Conservation (phyloP, 53 echinoderm and acorn worm genomes). For the Hippasteria phrygiana region DNA sequence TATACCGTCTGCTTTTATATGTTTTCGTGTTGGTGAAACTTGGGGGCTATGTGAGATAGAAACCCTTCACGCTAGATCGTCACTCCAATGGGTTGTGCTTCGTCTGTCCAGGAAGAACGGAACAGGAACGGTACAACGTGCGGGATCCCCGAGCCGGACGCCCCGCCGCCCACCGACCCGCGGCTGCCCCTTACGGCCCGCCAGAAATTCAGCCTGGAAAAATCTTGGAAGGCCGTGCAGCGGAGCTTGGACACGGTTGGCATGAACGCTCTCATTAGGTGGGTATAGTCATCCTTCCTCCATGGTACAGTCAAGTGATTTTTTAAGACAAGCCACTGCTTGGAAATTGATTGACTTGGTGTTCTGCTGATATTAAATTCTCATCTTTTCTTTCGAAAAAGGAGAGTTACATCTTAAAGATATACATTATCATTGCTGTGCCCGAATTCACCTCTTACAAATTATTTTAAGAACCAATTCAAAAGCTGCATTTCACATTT, state of each 20-base stretch:
- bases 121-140: constrained; percentile 36
- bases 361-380: too few species aligned
- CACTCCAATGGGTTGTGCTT: constrained; percentile 61
- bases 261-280: constrained; percentile 88
- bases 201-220: constrained; percentile 96
- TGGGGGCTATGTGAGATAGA: constrained; percentile 18
- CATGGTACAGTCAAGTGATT: too few species aligned
- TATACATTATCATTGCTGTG: too few species aligned
- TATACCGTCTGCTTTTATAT: constrained; percentile 14
- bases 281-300: constrained; percentile 9
- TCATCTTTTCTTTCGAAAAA: too few species aligned
- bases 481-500: too few species aligned
- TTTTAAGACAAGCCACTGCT: too few species aligned
- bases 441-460: too few species aligned
- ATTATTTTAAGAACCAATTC: too few species aligned
- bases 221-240: constrained; percentile 99
- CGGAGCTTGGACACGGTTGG: constrained; percentile 86
- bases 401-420: too few species aligned
- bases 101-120: constrained; percentile 54
- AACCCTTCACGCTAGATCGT: not conserved
- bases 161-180: constrained; percentile 89
- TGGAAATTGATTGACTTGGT: too few species aligned
- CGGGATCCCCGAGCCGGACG: constrained; percentile 70
- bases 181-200: constrained; percentile 92
- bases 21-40: not conserved